These are phyloP conservation scores for Neomonachus schauinslandi DNA, from an alignment of 2,113 vertebrate genomes.

Conservation along the genomic window DNA sequence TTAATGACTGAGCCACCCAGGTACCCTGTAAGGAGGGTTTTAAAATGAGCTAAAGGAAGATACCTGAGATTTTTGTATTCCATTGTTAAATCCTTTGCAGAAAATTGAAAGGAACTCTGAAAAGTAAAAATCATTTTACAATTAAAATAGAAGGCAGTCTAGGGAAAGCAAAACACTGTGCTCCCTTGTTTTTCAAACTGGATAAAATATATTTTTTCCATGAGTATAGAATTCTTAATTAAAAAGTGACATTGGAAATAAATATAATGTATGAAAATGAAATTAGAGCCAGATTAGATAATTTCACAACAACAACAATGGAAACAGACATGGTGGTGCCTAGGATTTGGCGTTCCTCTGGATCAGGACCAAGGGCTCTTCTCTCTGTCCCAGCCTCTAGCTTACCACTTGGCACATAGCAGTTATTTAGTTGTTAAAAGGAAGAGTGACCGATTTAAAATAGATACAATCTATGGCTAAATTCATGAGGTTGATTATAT, in stretches of 20 bases:
- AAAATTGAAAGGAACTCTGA: constrained; percentile 74
- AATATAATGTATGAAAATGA: not conserved
- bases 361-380: not conserved
- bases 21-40: not conserved
- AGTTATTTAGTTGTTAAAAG: not conserved
- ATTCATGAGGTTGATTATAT: not conserved
- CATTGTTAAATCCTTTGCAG: constrained; percentile 77
- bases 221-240: not conserved
- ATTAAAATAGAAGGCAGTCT: constrained; percentile 47
- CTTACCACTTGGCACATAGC: not conserved
- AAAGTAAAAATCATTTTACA: constrained; percentile 64
- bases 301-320: not conserved
- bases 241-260: constrained; percentile 10
- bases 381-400: not conserved
- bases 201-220: not conserved
- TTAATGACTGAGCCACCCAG: too few species aligned
- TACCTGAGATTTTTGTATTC: constrained; percentile 82
- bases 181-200: constrained; percentile 40
- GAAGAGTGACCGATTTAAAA: not conserved
- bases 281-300: not conserved
- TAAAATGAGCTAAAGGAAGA: constrained; percentile 52
- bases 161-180: constrained; percentile 32
- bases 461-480: not conserved
- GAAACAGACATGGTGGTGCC: not conserved
- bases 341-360: not conserved